phyloP scores from a whole-genome alignment of 2,113 vertebrate genomes.

The Muscicapa adusta region DNA sequence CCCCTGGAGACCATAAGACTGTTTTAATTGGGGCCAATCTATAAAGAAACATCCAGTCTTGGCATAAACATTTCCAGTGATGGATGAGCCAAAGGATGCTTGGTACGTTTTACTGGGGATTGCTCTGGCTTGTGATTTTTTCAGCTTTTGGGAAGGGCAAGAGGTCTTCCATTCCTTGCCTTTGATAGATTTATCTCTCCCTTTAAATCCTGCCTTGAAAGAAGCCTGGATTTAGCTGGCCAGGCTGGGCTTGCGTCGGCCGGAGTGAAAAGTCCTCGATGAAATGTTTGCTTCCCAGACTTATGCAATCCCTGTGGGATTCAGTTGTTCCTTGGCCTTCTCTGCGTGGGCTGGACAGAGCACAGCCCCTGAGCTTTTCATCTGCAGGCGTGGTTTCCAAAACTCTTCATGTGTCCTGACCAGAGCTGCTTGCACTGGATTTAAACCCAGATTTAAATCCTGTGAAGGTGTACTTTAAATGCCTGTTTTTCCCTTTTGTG shows the following conservation, averaged over 20 bases:
- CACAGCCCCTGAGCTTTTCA: background rate
- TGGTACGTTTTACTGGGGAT: background rate
- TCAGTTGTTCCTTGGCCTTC: background rate
- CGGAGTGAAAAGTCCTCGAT: background rate
- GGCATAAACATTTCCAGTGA: background rate
- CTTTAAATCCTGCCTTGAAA: background rate
- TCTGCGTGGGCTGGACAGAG: background rate
- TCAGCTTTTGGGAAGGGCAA: background rate
- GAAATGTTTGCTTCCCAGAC: background rate
- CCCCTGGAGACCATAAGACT: background rate
- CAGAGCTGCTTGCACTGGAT: rapidly evolving
- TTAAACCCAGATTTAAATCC: rapidly evolving
- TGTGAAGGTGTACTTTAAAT: rapidly evolving
- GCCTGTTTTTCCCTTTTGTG: background rate
- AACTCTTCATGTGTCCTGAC: background rate
- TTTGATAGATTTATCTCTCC: background rate
- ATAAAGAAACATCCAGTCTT: background rate
- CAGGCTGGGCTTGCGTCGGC: background rate
- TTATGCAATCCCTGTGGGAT: background rate
- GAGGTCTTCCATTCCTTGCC: background rate
- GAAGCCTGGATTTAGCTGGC: background rate
- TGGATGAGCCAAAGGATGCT: background rate
- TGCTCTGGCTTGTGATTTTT: background rate
- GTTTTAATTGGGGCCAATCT: background rate
- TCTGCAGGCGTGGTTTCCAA: background rate